Evolutionary conservation across 2,113 vertebrate species (phyloP).

Genomic region (Chionodraco myersi): DNA sequence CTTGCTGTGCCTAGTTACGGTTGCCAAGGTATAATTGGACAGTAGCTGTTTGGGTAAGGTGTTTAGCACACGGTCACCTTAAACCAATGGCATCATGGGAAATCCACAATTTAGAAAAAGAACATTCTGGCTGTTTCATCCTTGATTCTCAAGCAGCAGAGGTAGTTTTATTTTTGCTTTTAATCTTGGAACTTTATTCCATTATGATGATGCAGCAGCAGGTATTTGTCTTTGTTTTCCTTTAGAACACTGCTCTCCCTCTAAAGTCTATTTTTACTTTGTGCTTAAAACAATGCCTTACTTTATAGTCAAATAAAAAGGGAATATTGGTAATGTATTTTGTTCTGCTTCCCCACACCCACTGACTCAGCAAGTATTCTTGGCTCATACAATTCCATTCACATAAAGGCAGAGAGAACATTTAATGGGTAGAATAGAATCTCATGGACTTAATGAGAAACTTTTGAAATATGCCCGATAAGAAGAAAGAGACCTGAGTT

Average conservation of each 20-base stretch:
- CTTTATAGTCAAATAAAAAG: slow-evolving; percentile 46
- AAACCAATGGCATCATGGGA: background rate
- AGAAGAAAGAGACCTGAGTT: slow-evolving; percentile 36
- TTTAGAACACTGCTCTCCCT: slow-evolving; percentile 13
- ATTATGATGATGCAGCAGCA: slow-evolving; percentile 16
- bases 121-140: slow-evolving; percentile 7
- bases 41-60: background rate
- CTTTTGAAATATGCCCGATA: slow-evolving; percentile 49
- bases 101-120: slow-evolving; percentile 12
- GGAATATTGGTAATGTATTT: slow-evolving; percentile 48
- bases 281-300: slow-evolving; percentile 20
- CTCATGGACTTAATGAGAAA: slow-evolving; percentile 57
- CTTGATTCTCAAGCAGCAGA: background rate
- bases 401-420: slow-evolving; percentile 36
- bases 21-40: background rate
- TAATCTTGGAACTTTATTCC: background rate
- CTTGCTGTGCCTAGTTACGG: background rate
- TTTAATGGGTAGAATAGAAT: slow-evolving; percentile 53
- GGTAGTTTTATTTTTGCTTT: background rate
- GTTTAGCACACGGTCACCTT: background rate
- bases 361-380: slow-evolving; percentile 63
- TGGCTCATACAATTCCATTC: slow-evolving; percentile 52
- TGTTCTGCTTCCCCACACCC: slow-evolving; percentile 42
- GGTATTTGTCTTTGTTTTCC: slow-evolving; percentile 21
- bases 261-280: slow-evolving; percentile 19